Evolutionary conservation across 2,888 invertebrate species (phyloP).

Genomic region (Drosophila demipolita): DNA sequence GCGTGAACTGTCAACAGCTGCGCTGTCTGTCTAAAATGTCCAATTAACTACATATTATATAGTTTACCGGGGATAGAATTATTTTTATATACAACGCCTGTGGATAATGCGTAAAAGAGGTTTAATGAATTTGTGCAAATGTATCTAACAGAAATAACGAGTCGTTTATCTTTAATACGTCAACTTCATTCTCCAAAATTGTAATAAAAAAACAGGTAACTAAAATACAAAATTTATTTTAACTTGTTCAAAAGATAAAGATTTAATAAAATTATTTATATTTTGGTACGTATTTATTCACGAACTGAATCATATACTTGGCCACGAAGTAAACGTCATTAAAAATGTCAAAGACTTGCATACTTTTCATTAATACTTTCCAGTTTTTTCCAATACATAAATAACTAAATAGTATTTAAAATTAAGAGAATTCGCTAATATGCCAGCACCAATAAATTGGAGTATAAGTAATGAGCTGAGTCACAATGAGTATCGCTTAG

Average conservation of each 20-base stretch:
- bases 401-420: neutral
- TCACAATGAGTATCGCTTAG: conserved; percentile 1
- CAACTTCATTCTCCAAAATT: neutral
- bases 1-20: conserved; percentile 22
- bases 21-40: neutral
- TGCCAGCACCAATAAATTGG: neutral
- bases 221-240: neutral
- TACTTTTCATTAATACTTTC: conserved; percentile 1
- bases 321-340: neutral
- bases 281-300: too few species aligned
- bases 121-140: neutral
- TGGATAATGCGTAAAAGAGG: neutral
- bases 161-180: neutral
- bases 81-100: neutral
- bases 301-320: neutral
- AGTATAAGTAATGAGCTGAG: neutral
- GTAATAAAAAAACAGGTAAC: neutral
- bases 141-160: neutral
- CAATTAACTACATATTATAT: neutral
- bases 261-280: neutral
- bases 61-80: neutral
- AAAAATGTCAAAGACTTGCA: neutral
- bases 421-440: neutral
- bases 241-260: neutral
- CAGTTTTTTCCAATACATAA: neutral